A percentile compares a stretch with the other conserved stretches of the same genome.
phyloP scores from a whole-genome alignment of 2,888 invertebrate genomes.

The Acleris laterana region DNA sequence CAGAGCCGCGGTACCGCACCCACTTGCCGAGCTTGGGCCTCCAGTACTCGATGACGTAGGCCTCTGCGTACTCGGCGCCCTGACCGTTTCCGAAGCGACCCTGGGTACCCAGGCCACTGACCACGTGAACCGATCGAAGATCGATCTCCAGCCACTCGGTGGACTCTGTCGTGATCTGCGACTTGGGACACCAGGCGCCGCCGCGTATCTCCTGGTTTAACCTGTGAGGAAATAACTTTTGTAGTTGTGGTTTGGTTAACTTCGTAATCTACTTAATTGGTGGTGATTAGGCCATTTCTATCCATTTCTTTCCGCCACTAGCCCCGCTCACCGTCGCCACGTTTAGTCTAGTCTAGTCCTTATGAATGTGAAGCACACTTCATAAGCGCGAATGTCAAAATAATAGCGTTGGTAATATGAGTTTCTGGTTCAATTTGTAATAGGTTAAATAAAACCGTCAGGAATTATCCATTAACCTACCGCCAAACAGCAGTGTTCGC shows the following conservation, averaged over 20 bases:
- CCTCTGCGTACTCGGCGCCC: conserved; percentile 94
- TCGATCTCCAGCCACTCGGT: conserved; percentile 93
- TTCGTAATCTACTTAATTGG: too few species aligned
- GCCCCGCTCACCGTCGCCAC: too few species aligned
- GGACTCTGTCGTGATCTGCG: conserved; percentile 90
- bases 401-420: too few species aligned
- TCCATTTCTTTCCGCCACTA: too few species aligned
- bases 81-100: conserved; percentile 96
- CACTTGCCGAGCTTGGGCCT: conserved; percentile 91
- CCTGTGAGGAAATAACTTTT: conserved; percentile 76
- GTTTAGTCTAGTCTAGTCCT: too few species aligned
- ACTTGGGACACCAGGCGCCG: conserved; percentile 97
- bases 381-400: too few species aligned
- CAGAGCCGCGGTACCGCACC: conserved; percentile 90
- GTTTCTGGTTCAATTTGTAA: too few species aligned
- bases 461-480: too few species aligned
- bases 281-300: too few species aligned
- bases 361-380: too few species aligned
- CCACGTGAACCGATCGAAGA: conserved; percentile 90
- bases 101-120: conserved; percentile 92
- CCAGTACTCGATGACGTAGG: conserved; percentile 93
- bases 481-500: too few species aligned
- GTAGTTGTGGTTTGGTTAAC: not conserved
- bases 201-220: conserved; percentile 92
- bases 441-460: too few species aligned